phyloP scores from a whole-genome alignment of 2,113 vertebrate species.

The Brachyhypopomus occidentalis region DNA sequence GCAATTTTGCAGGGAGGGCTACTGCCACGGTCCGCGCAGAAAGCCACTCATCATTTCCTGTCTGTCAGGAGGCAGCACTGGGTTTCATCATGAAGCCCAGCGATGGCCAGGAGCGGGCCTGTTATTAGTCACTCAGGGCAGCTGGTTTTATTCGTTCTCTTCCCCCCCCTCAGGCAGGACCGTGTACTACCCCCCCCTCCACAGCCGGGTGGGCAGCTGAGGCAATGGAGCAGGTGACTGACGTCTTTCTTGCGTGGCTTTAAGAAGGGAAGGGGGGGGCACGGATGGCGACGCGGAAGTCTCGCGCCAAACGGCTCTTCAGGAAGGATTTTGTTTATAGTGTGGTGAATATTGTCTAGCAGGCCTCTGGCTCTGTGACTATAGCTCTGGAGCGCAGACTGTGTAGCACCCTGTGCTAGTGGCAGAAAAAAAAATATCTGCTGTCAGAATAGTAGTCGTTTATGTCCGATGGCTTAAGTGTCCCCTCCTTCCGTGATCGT shows the following conservation, averaged over 20 bases:
- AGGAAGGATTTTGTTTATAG: not conserved
- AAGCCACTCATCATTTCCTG: slow-evolving; percentile 71
- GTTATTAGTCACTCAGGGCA: slow-evolving; percentile 71
- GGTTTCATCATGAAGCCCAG: slow-evolving; percentile 68
- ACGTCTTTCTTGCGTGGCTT: not conserved
- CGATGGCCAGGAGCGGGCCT: slow-evolving; percentile 61
- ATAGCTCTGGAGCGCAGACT: not conserved
- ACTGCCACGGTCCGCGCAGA: slow-evolving; percentile 66
- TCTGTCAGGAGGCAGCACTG: slow-evolving; percentile 68
- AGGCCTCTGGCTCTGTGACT: not conserved
- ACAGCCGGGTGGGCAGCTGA: not conserved
- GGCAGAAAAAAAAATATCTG: too few species aligned
- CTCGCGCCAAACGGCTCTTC: not conserved
- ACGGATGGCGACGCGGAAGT: not conserved
- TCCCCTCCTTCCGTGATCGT: not conserved
- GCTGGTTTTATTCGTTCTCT: slow-evolving; percentile 66
- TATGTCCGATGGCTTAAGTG: not conserved
- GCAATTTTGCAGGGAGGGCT: slow-evolving; percentile 52
- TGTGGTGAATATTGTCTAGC: not conserved
- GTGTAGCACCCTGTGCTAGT: too few species aligned
- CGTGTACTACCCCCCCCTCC: not conserved
- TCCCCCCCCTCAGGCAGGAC: slow-evolving; percentile 57
- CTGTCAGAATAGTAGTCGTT: too few species aligned
- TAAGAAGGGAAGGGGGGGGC: not conserved
- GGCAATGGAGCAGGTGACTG: not conserved